A percentile compares a stretch with the other conserved stretches of the same genome.
phyloP scores from a whole-genome alignment of 2,797 vertebrate species.

The Myotis pilosus region DNA sequence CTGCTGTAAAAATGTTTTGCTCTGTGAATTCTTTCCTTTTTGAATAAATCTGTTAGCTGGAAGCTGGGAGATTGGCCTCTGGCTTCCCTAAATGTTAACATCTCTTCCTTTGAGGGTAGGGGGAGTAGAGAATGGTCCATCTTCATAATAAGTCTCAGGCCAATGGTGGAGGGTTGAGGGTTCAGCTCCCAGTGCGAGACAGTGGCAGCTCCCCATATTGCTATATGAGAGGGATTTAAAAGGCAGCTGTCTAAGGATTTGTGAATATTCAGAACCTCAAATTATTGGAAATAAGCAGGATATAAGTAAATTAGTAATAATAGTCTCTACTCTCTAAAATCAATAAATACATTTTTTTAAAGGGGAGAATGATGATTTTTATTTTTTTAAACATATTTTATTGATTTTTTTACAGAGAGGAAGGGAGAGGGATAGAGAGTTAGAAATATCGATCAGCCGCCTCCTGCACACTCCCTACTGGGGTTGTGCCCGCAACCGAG shows the following conservation, averaged over 20 bases:
- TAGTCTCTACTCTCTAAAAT: not conserved
- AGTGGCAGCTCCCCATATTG: not conserved
- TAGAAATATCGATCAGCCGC: too few relatives aligned
- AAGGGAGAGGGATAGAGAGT: too few relatives aligned
- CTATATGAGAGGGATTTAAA: not conserved
- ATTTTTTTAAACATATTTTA: too few relatives aligned
- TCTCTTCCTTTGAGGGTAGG: not conserved
- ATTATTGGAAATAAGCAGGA: too few relatives aligned
- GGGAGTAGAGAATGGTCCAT: not conserved
- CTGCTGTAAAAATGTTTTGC: slow-evolving; percentile 1
- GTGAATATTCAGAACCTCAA: not conserved
- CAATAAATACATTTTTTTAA: not conserved
- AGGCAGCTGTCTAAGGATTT: not conserved
- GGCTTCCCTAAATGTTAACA: not conserved
- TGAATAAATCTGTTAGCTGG: not conserved
- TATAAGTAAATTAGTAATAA: too few relatives aligned
- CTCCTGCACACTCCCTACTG: too few relatives aligned
- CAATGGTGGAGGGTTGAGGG: not conserved
- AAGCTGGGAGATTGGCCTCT: not conserved
- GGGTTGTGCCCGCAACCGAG: too few relatives aligned
- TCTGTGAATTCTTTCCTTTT: slow-evolving; percentile 8
- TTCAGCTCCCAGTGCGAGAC: not conserved
- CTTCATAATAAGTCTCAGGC: not conserved
- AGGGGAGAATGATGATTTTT: too few relatives aligned
- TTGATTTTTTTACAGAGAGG: too few relatives aligned